Evolutionary conservation across 2,888 invertebrate species (phyloP).

Genomic region (Punctoribates punctum): DNA sequence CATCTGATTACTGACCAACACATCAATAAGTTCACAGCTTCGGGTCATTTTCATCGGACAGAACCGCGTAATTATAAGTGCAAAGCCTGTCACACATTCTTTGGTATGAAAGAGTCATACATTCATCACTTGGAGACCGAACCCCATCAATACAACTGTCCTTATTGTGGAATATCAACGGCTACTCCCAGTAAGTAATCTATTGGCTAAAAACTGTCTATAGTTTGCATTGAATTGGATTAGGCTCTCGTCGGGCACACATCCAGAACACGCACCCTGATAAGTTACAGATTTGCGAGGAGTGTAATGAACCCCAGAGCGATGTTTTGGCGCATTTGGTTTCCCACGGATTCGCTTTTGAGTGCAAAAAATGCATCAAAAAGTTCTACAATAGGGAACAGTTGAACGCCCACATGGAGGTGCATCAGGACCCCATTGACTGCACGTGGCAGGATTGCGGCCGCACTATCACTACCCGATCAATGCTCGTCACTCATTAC

Average conservation of each 20-base stretch:
- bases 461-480: slow-evolving; percentile 48
- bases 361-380: slow-evolving; percentile 49
- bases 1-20: slow-evolving; percentile 49
- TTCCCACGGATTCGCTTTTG: slow-evolving; percentile 48
- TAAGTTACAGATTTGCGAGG: slow-evolving; percentile 48
- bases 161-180: slow-evolving; percentile 49
- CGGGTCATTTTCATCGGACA: slow-evolving; percentile 45
- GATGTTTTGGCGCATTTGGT: slow-evolving; percentile 45
- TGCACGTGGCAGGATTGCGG: slow-evolving; percentile 49
- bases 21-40: slow-evolving; percentile 47
- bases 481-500: slow-evolving; percentile 48
- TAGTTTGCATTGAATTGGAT: not conserved
- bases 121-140: slow-evolving; percentile 50
- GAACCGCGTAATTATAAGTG: slow-evolving; percentile 50
- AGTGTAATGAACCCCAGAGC: slow-evolving; percentile 43
- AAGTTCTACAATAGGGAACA: slow-evolving; percentile 49
- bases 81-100: slow-evolving; percentile 50
- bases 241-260: slow-evolving; percentile 48
- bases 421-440: slow-evolving; percentile 49
- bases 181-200: slow-evolving; percentile 47
- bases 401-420: slow-evolving; percentile 49
- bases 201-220: not conserved
- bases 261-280: slow-evolving; percentile 49
- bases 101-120: slow-evolving; percentile 49
- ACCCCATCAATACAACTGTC: slow-evolving; percentile 49